phyloP scores from a whole-genome alignment of 2,113 vertebrate genomes.

The Glaucomys volans region DNA sequence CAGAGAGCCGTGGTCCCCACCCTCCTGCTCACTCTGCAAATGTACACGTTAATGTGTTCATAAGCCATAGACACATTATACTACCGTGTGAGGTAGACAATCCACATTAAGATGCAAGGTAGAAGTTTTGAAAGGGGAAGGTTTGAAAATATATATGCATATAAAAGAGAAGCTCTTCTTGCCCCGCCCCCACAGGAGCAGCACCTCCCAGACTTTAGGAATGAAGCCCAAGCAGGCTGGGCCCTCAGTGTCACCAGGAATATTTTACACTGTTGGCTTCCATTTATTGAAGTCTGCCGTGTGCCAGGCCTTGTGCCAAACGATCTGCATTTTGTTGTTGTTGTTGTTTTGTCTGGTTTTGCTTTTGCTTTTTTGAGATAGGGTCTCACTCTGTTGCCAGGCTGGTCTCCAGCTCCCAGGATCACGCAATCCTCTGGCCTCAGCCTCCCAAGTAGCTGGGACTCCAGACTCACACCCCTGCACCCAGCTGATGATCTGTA shows the following conservation, averaged over 20 bases:
- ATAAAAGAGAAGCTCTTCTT: not conserved
- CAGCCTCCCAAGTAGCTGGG: not conserved
- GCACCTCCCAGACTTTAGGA: not conserved
- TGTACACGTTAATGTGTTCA: not conserved
- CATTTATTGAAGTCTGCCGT: accelerated
- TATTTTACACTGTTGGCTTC: not conserved
- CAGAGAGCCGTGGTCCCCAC: too few relatives aligned
- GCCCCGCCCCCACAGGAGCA: accelerated
- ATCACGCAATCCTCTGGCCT: not conserved
- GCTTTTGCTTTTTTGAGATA: not conserved
- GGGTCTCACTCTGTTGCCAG: not conserved
- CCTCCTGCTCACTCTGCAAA: not conserved
- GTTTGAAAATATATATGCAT: not conserved
- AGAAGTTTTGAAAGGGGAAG: not conserved
- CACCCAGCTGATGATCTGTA: not conserved
- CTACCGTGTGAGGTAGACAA: not conserved
- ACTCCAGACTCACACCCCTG: not conserved
- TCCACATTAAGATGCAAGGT: not conserved
- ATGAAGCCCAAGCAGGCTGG: not conserved
- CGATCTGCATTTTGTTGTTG: not conserved
- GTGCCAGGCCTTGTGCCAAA: not conserved
- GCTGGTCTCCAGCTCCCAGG: not conserved
- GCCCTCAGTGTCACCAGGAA: not conserved
- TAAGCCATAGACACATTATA: not conserved
- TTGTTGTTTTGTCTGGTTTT: not conserved